Evolutionary conservation across 1,140 invertebrate genomes (phyloP), one percentile per base, ranked within the genome.

Genomic region (Halictus rubicundus): DNA sequence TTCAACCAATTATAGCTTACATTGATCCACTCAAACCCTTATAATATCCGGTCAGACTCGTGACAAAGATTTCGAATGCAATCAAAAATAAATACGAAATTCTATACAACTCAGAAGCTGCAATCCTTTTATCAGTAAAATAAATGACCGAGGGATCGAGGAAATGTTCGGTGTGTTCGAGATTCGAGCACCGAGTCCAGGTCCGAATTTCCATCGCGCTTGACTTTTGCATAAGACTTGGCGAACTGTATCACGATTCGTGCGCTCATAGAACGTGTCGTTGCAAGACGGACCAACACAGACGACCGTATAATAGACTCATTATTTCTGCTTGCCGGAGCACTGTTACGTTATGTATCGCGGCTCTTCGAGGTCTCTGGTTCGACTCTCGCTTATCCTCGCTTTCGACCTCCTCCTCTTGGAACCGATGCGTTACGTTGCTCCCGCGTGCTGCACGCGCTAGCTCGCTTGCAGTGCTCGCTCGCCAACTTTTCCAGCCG

Each of bases 321-420:
- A 90, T 91, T 91, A 91, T 91, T 91, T 91, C 90, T 88, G 89
- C 85, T 89, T 90, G 89, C 89, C 81, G 83, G 88, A 85, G 87
- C 87, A 87, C 89, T 87, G 89, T 91, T 91, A 90, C 89, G 89
- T 90, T 90, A 90, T 90, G 89, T 88, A 89, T 88, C 87, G 87
- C 75, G 82, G 85, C 82, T 90, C 89, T 89, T 90, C 85, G 88
- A 89, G 89, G 86, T 89, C 88, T 88, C 82, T 87, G 79, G 76
- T 88, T 87, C 83, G 89, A 91, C 90, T 91, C 90, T 91, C 90
- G 90, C 90, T 91, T 90, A 91, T 91, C 87, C 87, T 91, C 89
- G 89, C 90, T 91, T 91, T 91, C 90, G 87, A 86, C 86, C 85
- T 87, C 89, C 80, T 85, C 75, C 80, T 85, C 81, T 89, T 83